Evolutionary conservation across 2,113 vertebrate genomes (phyloP).

Genomic region (Sterrhoptilus dennistouni): DNA sequence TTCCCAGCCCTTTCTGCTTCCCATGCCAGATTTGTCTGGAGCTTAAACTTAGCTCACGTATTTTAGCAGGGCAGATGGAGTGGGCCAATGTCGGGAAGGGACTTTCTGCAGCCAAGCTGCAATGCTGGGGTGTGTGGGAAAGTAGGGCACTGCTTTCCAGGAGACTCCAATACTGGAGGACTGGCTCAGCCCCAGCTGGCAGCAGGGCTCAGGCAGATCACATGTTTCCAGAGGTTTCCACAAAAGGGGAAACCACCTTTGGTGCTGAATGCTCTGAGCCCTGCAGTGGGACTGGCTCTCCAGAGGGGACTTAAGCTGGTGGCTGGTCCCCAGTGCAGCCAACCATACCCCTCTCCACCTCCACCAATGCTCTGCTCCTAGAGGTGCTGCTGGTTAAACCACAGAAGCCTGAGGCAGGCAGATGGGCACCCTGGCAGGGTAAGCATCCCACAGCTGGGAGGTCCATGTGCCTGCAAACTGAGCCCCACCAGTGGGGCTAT

Average conservation of each 20-base stretch:
- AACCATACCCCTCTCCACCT: accelerated
- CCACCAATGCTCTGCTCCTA: neutral
- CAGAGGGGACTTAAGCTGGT: accelerated
- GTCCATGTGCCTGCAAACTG: accelerated
- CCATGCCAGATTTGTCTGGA: neutral
- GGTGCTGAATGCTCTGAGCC: neutral
- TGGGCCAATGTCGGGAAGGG: neutral
- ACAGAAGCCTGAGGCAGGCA: neutral
- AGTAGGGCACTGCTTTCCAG: neutral
- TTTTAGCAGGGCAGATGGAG: neutral
- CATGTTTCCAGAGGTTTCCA: neutral
- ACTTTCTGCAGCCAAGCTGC: neutral
- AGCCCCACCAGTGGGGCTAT: neutral
- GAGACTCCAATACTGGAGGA: neutral
- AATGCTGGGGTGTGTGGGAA: neutral
- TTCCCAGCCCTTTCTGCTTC: neutral
- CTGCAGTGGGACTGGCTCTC: neutral
- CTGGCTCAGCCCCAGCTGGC: neutral
- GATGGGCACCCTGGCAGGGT: neutral
- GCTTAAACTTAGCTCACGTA: neutral
- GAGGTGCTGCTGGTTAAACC: neutral
- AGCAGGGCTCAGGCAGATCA: accelerated
- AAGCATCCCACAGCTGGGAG: accelerated
- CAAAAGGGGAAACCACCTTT: neutral
- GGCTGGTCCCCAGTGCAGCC: neutral